Percentiles rank a stretch among this genome's conserved stretches.
phyloP scores from a whole-genome alignment of 2,888 invertebrate species.

The Synergus itoensis region DNA sequence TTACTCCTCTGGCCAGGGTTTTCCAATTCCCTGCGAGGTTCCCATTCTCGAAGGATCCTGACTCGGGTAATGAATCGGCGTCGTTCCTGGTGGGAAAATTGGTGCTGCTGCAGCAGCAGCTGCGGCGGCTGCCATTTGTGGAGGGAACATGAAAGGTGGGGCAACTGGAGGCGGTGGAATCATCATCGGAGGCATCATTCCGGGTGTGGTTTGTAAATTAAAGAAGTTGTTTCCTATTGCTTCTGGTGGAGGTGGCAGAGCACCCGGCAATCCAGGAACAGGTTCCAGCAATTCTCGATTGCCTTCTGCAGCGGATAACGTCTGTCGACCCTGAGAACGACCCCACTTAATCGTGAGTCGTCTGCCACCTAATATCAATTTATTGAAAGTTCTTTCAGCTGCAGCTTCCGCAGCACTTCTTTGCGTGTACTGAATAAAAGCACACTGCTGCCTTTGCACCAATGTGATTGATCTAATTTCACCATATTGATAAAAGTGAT shows the following conservation, averaged over 20 bases:
- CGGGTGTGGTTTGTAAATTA: slow-evolving; percentile 79
- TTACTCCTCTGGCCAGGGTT: slow-evolving; percentile 76
- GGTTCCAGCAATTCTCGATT: slow-evolving; percentile 84
- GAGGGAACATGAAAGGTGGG: slow-evolving; percentile 77
- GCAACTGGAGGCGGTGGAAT: slow-evolving; percentile 78
- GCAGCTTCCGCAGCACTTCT: slow-evolving; percentile 95
- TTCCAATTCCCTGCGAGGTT: slow-evolving; percentile 79
- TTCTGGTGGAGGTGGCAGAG: slow-evolving; percentile 83
- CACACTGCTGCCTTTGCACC: slow-evolving; percentile 96
- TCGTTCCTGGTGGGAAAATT: slow-evolving; percentile 79
- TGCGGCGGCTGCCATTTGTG: slow-evolving; percentile 76
- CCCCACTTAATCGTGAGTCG: slow-evolving; percentile 99
- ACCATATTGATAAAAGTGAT: slow-evolving; percentile 99
- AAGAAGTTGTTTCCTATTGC: slow-evolving; percentile 84
- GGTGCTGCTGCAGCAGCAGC: slow-evolving; percentile 78
- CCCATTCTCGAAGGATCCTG: slow-evolving; percentile 97
- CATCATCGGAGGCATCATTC: slow-evolving; percentile 75
- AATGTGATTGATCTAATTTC: slow-evolving; percentile 97
- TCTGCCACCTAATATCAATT: slow-evolving; percentile 90
- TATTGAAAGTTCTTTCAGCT: slow-evolving; percentile 97
- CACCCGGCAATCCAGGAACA: slow-evolving; percentile 88
- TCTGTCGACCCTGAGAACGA: slow-evolving; percentile 91
- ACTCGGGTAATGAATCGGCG: slow-evolving; percentile 94
- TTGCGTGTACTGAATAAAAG: slow-evolving; percentile 97
- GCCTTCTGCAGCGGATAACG: slow-evolving; percentile 77